Evolutionary conservation across 2,888 invertebrate genomes (phyloP).

Genomic region (Melikaiella ostensackeni): DNA sequence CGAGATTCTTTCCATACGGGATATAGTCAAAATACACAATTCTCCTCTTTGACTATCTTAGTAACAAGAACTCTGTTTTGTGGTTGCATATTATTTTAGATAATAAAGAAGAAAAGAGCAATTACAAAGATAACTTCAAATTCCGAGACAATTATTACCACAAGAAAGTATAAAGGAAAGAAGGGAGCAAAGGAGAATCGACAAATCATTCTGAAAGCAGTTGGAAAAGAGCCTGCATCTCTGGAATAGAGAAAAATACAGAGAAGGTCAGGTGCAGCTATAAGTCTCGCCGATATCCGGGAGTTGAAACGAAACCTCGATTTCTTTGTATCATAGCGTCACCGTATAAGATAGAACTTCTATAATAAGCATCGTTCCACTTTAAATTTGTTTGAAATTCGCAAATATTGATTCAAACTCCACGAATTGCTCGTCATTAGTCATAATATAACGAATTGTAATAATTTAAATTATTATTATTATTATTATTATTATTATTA

Average conservation of each 20-base stretch:
- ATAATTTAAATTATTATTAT: no score
- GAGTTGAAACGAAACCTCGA: slow-evolving; percentile 53
- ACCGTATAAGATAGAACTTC: slow-evolving; percentile 45
- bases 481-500: no score
- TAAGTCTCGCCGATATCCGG: slow-evolving; percentile 55
- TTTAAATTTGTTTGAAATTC: neutral
- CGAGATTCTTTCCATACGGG: no score
- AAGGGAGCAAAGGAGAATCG: slow-evolving; percentile 19
- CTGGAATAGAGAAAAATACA: slow-evolving; percentile 36
- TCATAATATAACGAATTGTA: neutral
- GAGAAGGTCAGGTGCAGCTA: slow-evolving; percentile 30
- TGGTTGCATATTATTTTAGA: neutral
- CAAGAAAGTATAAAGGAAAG: slow-evolving; percentile 17
- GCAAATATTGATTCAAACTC: neutral
- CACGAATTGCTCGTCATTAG: neutral
- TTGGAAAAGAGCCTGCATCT: slow-evolving; percentile 25
- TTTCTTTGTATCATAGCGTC: slow-evolving; percentile 58
- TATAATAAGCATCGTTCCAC: slow-evolving; percentile 21
- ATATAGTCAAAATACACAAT: no score
- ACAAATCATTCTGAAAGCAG: slow-evolving; percentile 35
- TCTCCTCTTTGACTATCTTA: neutral
- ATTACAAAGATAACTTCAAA: slow-evolving; percentile 24
- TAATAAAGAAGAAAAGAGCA: neutral
- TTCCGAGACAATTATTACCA: slow-evolving; percentile 12
- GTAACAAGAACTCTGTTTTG: neutral